Evolutionary conservation across 2,888 invertebrate species (phyloP).

Genomic region (Cantharis rustica): DNA sequence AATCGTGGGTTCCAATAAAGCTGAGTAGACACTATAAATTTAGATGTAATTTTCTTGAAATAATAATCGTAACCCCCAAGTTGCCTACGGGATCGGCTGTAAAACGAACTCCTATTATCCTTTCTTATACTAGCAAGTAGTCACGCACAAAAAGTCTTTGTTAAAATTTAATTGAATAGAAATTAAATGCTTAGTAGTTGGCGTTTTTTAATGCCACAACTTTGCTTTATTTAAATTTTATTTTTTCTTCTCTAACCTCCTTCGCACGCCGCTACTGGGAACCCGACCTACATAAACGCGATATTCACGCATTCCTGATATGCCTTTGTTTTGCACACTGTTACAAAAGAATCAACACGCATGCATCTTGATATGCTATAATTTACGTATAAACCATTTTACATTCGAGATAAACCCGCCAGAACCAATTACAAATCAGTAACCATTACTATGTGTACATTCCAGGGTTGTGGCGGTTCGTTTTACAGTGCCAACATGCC

Average conservation of each 20-base stretch:
- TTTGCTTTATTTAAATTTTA: not conserved
- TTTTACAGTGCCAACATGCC: no score
- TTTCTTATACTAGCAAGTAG: slow-evolving; percentile 15
- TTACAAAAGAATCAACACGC: not conserved
- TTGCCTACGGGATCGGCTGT: slow-evolving; percentile 18
- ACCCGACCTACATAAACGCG: not conserved
- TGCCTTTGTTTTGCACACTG: not conserved
- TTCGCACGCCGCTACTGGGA: not conserved
- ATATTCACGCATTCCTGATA: not conserved
- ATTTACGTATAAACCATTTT: no score
- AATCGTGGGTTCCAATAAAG: slow-evolving; percentile 23
- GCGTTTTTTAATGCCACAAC: not conserved
- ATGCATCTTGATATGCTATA: not conserved
- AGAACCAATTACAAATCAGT: no score
- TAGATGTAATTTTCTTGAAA: slow-evolving; percentile 31
- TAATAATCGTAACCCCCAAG: slow-evolving; percentile 26
- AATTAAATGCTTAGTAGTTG: not conserved
- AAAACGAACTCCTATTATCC: slow-evolving; percentile 29
- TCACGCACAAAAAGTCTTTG: slow-evolving; percentile 15
- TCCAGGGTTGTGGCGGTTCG: no score
- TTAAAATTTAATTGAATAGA: not conserved
- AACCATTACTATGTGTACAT: no score
- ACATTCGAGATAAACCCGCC: no score
- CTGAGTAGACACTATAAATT: slow-evolving; percentile 27
- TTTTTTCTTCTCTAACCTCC: not conserved